Conservation (phyloP, 1,140 invertebrate species). For the Lepidurus arcticus region DNA sequence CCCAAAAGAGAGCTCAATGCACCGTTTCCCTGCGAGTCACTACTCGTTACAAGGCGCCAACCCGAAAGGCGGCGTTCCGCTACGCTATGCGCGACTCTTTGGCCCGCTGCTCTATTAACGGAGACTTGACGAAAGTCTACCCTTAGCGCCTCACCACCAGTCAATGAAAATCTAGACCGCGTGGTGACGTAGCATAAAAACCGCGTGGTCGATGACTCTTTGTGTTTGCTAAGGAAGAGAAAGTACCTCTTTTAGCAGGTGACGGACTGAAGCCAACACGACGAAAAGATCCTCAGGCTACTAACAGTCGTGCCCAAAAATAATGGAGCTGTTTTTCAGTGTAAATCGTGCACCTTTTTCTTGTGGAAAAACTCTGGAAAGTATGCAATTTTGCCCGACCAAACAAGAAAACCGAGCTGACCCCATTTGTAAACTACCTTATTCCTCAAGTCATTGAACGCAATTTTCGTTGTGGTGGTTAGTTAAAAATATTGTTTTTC, state of each 20-base stretch:
- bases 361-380: neutral
- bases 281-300: no score
- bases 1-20: neutral
- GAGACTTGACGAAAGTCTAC: neutral
- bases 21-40: neutral
- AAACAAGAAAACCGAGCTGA: neutral
- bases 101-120: neutral
- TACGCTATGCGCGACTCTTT: neutral
- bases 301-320: no score
- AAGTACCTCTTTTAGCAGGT: neutral
- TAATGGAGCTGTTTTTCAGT: neutral
- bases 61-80: neutral
- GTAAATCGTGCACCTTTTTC: neutral
- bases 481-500: neutral
- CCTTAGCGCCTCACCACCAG: neutral
- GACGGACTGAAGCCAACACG: neutral
- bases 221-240: neutral
- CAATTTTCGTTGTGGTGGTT: neutral
- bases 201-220: neutral
- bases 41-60: no score
- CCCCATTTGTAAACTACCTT: neutral
- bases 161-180: constrained; percentile 11
- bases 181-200: neutral
- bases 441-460: constrained; percentile 2
- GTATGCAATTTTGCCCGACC: neutral